Percentiles rank a stretch among this genome's conserved stretches.
These are phyloP conservation scores for Chloebia gouldiae DNA, from an alignment of 2,113 vertebrate genomes.

Conservation along the genomic window DNA sequence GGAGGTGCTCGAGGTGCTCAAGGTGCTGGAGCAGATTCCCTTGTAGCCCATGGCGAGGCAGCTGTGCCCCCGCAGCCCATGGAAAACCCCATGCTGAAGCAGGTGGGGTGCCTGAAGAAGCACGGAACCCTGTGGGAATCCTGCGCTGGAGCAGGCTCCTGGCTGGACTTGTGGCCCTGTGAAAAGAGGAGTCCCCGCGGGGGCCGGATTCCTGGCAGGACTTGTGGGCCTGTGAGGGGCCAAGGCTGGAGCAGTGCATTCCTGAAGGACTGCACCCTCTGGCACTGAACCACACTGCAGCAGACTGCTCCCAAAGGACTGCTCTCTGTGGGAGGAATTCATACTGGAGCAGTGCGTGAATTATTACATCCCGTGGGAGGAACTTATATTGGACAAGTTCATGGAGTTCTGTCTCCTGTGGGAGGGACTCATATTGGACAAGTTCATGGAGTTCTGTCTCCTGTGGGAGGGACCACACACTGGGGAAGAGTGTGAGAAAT, in stretches of 20 bases:
- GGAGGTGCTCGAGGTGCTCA: background rate
- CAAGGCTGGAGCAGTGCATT: background rate
- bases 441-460: background rate
- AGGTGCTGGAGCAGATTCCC: accelerated
- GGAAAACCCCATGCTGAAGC: background rate
- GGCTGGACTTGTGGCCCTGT: background rate
- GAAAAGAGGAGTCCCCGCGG: background rate
- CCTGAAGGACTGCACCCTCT: background rate
- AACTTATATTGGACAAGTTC: background rate
- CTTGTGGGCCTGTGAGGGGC: no score
- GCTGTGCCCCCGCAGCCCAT: background rate
- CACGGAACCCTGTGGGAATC: no score
- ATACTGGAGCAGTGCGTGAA: background rate
- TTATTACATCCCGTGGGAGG: background rate
- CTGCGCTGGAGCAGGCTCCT: background rate
- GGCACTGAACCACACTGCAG: background rate
- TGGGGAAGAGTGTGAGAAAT: background rate
- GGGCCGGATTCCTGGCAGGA: background rate
- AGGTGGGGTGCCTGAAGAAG: background rate
- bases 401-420: background rate
- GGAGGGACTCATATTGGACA: background rate
- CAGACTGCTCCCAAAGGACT: background rate
- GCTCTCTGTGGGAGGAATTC: accelerated
- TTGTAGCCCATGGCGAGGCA: accelerated
- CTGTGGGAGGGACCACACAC: background rate